Conservation (phyloP, 1,140 invertebrate genomes). For the Drosophila quadrilineata region DNA sequence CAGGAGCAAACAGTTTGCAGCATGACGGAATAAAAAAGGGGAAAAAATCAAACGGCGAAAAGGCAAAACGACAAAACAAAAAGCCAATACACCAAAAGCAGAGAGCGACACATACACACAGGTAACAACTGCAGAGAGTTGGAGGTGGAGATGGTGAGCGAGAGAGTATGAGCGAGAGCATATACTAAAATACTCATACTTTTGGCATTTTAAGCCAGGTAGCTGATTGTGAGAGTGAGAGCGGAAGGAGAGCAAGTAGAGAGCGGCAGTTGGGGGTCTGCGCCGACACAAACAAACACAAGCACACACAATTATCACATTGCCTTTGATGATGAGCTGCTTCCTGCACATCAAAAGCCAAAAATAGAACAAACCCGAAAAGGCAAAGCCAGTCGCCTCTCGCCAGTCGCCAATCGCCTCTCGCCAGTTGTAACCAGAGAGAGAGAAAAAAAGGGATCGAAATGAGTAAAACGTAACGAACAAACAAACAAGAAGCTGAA, state of each 20-base stretch:
- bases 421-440: conserved; percentile 5
- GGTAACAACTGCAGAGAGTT: conserved; percentile 32
- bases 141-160: no score
- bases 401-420: conserved; percentile 15
- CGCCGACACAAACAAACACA: conserved; percentile 21
- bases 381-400: conserved; percentile 36
- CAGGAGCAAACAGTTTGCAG: conserved; percentile 60
- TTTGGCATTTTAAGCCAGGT: no score
- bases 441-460: conserved; percentile 24
- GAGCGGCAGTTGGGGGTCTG: no score
- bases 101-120: conserved; percentile 10
- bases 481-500: conserved; percentile 45
- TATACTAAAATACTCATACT: conserved; percentile 27
- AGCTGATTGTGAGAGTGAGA: no score
- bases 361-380: conserved; percentile 67
- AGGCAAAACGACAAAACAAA: conserved; percentile 40
- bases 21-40: conserved; percentile 39
- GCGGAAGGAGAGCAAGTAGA: no score
- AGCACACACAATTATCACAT: conserved; percentile 68
- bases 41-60: conserved; percentile 55
- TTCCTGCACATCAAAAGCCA: conserved; percentile 76
- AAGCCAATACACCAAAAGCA: conserved; percentile 34
- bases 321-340: conserved; percentile 75
- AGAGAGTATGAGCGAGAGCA: no score
- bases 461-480: conserved; percentile 69